Evolutionary conservation across 2,797 vertebrate species (phyloP), one percentile per base, ranked within the genome.

Genomic region (Tragelaphus oryx): DNA sequence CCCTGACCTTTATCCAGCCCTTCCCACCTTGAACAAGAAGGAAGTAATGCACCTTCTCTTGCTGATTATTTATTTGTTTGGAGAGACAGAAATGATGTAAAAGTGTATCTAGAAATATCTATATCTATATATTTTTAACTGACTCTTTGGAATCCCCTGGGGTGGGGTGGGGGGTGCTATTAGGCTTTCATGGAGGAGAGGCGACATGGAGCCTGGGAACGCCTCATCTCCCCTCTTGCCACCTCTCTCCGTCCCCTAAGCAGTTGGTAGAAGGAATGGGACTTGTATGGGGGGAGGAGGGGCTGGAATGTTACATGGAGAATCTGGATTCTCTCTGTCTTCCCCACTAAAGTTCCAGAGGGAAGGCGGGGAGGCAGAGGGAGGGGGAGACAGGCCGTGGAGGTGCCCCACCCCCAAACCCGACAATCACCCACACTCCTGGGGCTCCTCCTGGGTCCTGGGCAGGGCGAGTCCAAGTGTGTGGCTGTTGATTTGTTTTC

Each of bases 61-160:
- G 87, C 93, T 96, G 93, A 91, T 97, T 96, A 97, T 97, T 98
- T 98, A 97, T 98, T 98, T 98, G 96, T 97, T 97, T 94, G 95
- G 97, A 97, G 94, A 98, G 96, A 98, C 94, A 97, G 94, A 98
- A 97, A 96, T 94, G 97, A 97, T 97, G 97, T 96, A 95, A 97
- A 98, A 97, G 96, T 97, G 97, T 97, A 97, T 97, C 96, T 98
- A 97, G 96, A 97, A 97, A 96, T 97, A 97, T 96, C 94, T 98
- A 94, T 98, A 91, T 97, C 89, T 97, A 95, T 97, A 97, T 98
- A 96, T 97, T 98, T 98, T 98, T 98, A 98, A 96, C 97, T 92
- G 96, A 97, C 96, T 97, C 96, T 96, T 96, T 96, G 96, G 87
- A 96, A 96, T 88, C 97, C 97, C 97, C 79, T 85, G 92, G 92